Conservation (phyloP, 2,888 invertebrate genomes). For the Hermodice carunculata region DNA sequence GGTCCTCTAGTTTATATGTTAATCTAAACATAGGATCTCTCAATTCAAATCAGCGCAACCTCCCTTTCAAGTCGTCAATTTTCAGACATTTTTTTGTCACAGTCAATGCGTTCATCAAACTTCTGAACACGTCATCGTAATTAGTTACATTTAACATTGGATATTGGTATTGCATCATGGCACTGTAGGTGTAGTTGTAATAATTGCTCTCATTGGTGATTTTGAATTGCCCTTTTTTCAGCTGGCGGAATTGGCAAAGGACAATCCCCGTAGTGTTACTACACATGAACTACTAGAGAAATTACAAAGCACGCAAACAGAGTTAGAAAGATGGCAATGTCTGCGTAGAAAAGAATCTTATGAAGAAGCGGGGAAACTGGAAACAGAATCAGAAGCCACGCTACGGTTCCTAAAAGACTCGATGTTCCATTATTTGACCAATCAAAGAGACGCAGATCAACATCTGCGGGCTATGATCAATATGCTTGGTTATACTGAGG, state of each 20-base stretch:
- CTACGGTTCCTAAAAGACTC: constrained; percentile 60
- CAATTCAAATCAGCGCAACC: no score
- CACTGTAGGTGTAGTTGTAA: no score
- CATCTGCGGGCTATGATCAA: constrained; percentile 62
- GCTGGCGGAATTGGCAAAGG: constrained; percentile 53
- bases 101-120: no score
- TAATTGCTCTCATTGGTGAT: no score
- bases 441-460: constrained; percentile 44
- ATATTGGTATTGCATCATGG: no score
- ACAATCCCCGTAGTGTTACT: constrained; percentile 44
- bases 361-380: constrained; percentile 50
- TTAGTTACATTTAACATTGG: no score
- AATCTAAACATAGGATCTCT: no score
- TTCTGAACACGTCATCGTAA: no score
- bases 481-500: constrained; percentile 58
- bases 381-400: constrained; percentile 57
- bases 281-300: constrained; percentile 57
- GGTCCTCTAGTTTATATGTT: no score
- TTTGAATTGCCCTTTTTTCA: constrained; percentile 39
- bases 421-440: constrained; percentile 61
- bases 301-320: constrained; percentile 55
- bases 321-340: constrained; percentile 64
- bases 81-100: no score
- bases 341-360: constrained; percentile 55
- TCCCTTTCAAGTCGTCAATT: no score